phyloP scores from a whole-genome alignment of 2,797 vertebrate species.

The Prionace glauca region DNA sequence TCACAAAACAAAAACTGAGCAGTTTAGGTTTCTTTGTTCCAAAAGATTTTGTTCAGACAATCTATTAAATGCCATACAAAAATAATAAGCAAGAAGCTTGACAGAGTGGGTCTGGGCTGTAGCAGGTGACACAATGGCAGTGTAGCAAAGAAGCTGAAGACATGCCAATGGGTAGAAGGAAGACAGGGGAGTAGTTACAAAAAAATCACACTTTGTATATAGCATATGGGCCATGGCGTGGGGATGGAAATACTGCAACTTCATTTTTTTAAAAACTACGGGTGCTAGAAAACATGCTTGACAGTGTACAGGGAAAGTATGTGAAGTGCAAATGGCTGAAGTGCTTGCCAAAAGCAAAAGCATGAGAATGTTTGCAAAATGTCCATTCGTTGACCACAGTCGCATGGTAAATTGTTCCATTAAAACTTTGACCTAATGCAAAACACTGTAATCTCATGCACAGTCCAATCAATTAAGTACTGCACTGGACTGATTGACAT shows the following conservation, averaged over 20 bases:
- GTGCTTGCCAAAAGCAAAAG: conserved; percentile 5
- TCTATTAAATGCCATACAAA: neutral
- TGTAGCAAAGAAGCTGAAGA: conserved; percentile 25
- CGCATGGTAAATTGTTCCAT: conserved; percentile 22
- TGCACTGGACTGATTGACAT: conserved; percentile 24
- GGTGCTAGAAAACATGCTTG: conserved; percentile 24
- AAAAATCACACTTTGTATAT: neutral
- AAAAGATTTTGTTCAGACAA: conserved; percentile 31
- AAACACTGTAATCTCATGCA: conserved; percentile 21
- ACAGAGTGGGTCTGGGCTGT: neutral
- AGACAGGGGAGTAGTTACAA: neutral
- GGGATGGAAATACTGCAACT: conserved; percentile 12
- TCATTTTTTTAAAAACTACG: neutral
- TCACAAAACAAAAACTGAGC: conserved; percentile 14
- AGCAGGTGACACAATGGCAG: neutral
- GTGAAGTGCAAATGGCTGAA: conserved; percentile 27
- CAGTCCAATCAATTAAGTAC: conserved; percentile 33
- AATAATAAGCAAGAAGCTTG: neutral
- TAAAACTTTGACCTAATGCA: conserved; percentile 21
- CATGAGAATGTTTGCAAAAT: conserved; percentile 31
- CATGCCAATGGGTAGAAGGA: neutral
- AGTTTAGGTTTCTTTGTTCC: conserved; percentile 20
- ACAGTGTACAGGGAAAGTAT: neutral
- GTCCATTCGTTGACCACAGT: conserved; percentile 6
- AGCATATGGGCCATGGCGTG: neutral